phyloP scores from a whole-genome alignment of 2,797 vertebrate genomes.

The Periophthalmus magnuspinnatus region DNA sequence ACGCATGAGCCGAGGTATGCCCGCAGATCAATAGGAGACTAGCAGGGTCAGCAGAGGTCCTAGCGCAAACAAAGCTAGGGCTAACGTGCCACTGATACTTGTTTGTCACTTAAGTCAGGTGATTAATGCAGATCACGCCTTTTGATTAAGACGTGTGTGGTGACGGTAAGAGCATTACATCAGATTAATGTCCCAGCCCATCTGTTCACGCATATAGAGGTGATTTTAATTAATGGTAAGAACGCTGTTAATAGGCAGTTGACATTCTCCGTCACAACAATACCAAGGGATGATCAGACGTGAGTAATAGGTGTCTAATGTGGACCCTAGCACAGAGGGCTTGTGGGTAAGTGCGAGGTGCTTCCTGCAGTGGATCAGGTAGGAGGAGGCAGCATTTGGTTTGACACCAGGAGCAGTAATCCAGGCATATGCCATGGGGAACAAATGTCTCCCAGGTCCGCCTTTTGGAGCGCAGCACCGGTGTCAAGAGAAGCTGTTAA shows the following conservation, averaged over 20 bases:
- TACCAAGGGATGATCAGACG: constrained; percentile 44
- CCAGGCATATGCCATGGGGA: constrained; percentile 69
- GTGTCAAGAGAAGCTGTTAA: constrained; percentile 37
- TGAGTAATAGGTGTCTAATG: constrained; percentile 34
- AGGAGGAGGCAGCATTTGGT: constrained; percentile 65
- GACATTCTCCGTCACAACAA: constrained; percentile 36
- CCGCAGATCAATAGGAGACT: constrained; percentile 38
- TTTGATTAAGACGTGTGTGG: constrained; percentile 75
- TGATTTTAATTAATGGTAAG: constrained; percentile 77
- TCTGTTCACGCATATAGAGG: constrained; percentile 73
- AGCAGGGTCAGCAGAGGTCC: constrained; percentile 61
- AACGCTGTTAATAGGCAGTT: constrained; percentile 58
- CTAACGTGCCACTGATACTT: constrained; percentile 69
- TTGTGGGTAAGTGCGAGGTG: constrained; percentile 35
- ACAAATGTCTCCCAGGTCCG: constrained; percentile 72
- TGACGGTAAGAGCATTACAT: constrained; percentile 77
- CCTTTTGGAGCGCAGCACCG: constrained; percentile 63
- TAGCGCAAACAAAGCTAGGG: constrained; percentile 51
- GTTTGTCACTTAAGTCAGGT: constrained; percentile 78
- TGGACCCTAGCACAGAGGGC: constrained; percentile 27
- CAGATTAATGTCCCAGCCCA: constrained; percentile 73
- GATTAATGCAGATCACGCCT: constrained; percentile 79
- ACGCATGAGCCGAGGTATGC: constrained; percentile 29
- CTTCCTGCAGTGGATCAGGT: constrained; percentile 38
- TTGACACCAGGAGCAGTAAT: constrained; percentile 60